Evolutionary conservation across 2,113 vertebrate species (phyloP).

Genomic region (Pan troglodytes): NHGRI_mPanTro3-v2.1_pri NC_072401.2:13561001-13561500

Average conservation of each 20-base stretch:
- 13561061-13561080: not conserved
- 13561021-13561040: not conserved
- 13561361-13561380: no score
- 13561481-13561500: no score
- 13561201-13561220: not conserved
- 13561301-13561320: conserved; percentile 2
- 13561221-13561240: not conserved
- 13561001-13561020: not conserved
- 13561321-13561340: no score
- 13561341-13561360: no score
- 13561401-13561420: no score
- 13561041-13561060: not conserved
- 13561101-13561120: not conserved
- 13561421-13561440: no score
- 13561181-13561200: not conserved
- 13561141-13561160: not conserved
- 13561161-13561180: not conserved
- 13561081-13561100: not conserved
- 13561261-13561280: not conserved
- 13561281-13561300: conserved; percentile 31
- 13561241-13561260: not conserved
- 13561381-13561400: no score
- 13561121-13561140: not conserved
- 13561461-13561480: no score
- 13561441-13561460: no score